Percentiles rank a stretch among this genome's conserved stretches.
phyloP scores from a whole-genome alignment of 2,113 vertebrate genomes.

The Pseudopipra pipra region DNA sequence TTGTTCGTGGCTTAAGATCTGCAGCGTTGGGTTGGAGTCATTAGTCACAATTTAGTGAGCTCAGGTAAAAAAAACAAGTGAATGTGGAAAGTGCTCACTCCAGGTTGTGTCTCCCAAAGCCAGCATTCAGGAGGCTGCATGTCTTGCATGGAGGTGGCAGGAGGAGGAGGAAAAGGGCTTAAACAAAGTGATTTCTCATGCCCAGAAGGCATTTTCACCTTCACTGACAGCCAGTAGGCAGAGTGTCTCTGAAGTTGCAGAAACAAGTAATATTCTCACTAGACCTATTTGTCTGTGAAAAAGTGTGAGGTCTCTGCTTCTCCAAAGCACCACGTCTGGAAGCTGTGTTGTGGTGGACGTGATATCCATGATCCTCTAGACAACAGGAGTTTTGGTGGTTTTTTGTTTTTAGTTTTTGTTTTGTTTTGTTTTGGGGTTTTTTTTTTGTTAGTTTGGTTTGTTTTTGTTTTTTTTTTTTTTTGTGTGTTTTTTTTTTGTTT shows the following conservation, averaged over 20 bases:
- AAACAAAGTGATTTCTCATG: not conserved
- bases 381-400: too few relatives aligned
- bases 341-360: not conserved
- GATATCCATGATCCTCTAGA: not conserved
- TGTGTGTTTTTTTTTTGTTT: not conserved
- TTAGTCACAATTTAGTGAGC: not conserved
- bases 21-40: not conserved
- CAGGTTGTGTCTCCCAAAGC: not conserved
- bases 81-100: not conserved
- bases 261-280: not conserved
- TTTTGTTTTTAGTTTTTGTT: too few relatives aligned
- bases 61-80: not conserved
- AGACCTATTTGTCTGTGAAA: not conserved
- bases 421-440: too few relatives aligned
- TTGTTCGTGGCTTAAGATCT: not conserved
- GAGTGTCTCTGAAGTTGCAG: not conserved
- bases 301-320: not conserved
- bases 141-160: not conserved
- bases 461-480: not conserved
- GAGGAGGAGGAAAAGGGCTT: not conserved
- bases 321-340: not conserved
- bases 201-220: not conserved
- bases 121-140: accelerated
- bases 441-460: not conserved
- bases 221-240: not conserved